Conservation (phyloP, 2,113 vertebrate species). For the Sarotherodon lohbergeri region DNA sequence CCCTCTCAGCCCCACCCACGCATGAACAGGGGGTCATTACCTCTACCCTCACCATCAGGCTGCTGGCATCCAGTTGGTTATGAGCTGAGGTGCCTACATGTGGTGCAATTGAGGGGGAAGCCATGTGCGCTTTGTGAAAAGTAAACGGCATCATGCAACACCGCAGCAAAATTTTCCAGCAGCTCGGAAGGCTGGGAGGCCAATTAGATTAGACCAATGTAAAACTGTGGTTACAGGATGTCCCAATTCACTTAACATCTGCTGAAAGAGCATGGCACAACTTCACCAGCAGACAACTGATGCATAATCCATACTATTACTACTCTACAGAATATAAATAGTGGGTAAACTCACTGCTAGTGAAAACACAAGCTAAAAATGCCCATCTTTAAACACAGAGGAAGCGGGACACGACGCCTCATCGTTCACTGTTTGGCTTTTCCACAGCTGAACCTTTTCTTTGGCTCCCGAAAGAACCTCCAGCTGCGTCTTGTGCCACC, state of each 20-base stretch:
- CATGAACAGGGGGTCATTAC: slow-evolving; percentile 41
- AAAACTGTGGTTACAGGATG: slow-evolving; percentile 25
- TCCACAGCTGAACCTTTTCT: slow-evolving; percentile 31
- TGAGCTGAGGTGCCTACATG: slow-evolving; percentile 16
- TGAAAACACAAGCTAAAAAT: background rate
- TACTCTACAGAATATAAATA: background rate
- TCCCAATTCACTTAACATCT: slow-evolving; percentile 43
- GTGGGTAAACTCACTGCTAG: background rate
- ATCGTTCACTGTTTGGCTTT: background rate
- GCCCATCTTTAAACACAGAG: background rate
- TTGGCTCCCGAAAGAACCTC: slow-evolving; percentile 58
- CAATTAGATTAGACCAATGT: slow-evolving; percentile 39
- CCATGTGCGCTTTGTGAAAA: slow-evolving; percentile 19
- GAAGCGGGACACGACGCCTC: background rate
- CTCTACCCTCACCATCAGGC: slow-evolving; percentile 38
- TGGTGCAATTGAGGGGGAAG: slow-evolving; percentile 8
- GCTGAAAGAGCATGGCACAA: slow-evolving; percentile 1
- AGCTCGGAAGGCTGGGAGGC: background rate
- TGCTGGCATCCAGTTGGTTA: slow-evolving; percentile 40
- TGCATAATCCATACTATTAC: background rate
- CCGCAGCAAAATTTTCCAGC: slow-evolving; percentile 6
- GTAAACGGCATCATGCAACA: background rate
- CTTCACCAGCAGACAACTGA: background rate
- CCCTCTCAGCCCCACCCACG: slow-evolving; percentile 42
- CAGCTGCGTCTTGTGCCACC: slow-evolving; percentile 71